Percentiles rank a stretch among this genome's conserved stretches.
Evolutionary conservation across 2,113 vertebrate genomes (phyloP).

Genomic region (Camelus bactrianus): DNA sequence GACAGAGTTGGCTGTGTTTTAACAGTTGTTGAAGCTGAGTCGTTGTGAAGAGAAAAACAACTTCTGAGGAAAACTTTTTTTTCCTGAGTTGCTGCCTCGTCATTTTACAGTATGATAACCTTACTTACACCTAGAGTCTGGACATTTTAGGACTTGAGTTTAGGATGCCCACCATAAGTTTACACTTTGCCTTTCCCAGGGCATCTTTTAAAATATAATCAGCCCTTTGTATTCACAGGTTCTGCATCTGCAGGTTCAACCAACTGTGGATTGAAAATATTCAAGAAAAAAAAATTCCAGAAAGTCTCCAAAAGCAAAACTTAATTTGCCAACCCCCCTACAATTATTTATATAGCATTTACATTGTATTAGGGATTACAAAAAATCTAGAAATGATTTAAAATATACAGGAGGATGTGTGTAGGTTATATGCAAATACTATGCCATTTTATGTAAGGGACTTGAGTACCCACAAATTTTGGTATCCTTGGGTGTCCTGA

Average conservation of each 20-base stretch:
- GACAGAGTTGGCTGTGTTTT: neutral
- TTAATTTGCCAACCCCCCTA: neutral
- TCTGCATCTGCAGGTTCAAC: neutral
- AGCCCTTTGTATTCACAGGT: neutral
- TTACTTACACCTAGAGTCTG: neutral
- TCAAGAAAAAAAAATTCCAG: neutral
- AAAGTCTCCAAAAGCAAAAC: neutral
- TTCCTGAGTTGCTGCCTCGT: neutral
- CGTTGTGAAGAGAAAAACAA: neutral
- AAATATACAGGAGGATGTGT: neutral
- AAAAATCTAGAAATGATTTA: neutral
- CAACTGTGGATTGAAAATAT: neutral
- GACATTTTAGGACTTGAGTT: neutral
- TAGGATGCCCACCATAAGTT: neutral
- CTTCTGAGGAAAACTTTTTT: neutral
- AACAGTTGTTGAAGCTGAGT: neutral
- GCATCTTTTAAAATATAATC: neutral
- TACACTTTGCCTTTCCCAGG: neutral
- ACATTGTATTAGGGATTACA: neutral
- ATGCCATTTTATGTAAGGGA: neutral
- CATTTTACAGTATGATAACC: neutral
- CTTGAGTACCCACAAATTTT: neutral
- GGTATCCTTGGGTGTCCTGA: neutral
- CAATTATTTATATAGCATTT: neutral
- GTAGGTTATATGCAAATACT: neutral